Conservation (phyloP, 2,113 vertebrate genomes). For the Desmodus rotundus region DNA sequence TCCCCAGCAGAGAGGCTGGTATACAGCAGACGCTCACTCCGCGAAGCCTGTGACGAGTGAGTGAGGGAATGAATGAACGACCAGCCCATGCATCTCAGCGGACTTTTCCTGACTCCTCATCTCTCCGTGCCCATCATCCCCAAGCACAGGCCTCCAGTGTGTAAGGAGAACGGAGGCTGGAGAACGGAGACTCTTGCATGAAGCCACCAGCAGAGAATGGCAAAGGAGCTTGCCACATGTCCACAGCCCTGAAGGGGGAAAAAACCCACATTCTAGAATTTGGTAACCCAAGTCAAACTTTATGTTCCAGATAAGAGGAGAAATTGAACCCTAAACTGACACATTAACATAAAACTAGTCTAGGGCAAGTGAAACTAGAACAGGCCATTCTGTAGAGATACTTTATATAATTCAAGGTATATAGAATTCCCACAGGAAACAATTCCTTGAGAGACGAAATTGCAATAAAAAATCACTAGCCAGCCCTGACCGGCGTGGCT, state of each 20-base stretch:
- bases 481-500: no score
- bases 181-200: background rate
- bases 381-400: background rate
- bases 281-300: background rate
- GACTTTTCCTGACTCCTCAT: background rate
- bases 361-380: background rate
- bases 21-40: no score
- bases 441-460: background rate
- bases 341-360: background rate
- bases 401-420: rapidly evolving
- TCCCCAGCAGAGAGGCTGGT: background rate
- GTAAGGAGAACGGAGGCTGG: background rate
- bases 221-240: background rate
- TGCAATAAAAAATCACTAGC: background rate
- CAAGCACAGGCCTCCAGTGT: background rate
- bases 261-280: background rate
- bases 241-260: background rate
- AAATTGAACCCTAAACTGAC: background rate
- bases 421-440: background rate
- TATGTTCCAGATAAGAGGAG: background rate
- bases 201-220: background rate
- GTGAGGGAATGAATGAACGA: background rate
- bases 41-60: background rate
- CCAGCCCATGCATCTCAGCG: background rate
- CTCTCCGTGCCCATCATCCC: background rate